Percentiles rank a stretch among this genome's conserved stretches.
phyloP scores from a whole-genome alignment of 2,888 invertebrate genomes.

The Eupeodes luniger region DNA sequence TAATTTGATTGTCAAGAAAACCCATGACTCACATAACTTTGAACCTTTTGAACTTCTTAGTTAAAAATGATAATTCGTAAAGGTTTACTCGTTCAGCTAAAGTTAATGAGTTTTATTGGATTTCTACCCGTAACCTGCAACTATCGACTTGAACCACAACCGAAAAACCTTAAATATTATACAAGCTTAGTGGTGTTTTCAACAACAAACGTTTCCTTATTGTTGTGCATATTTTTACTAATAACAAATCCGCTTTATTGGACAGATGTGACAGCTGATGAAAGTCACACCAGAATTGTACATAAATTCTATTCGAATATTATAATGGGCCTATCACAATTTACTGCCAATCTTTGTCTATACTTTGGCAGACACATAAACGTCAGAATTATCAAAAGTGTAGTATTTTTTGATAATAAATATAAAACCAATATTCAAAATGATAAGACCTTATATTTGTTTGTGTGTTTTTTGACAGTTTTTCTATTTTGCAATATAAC shows the following conservation, averaged over 20 bases:
- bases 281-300: neutral
- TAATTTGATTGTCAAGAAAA: too few species aligned
- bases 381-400: neutral
- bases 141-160: neutral
- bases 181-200: neutral
- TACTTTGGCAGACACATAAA: neutral
- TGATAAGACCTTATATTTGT: constrained; percentile 1
- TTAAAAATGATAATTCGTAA: constrained; percentile 7
- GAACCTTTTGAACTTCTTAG: neutral
- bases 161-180: constrained; percentile 5
- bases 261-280: neutral
- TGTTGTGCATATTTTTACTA: neutral
- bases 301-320: constrained; percentile 14
- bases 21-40: too few species aligned
- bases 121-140: neutral
- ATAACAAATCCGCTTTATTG: neutral
- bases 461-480: neutral
- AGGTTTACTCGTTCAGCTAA: neutral
- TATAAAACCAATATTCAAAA: neutral
- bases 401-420: neutral
- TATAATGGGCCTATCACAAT: neutral
- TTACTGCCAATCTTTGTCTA: neutral
- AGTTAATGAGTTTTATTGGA: neutral
- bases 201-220: neutral
- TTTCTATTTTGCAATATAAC: neutral